These are phyloP conservation scores for Cheilosia soror DNA, from an alignment of 2,888 invertebrate genomes.

Conservation along the genomic window DNA sequence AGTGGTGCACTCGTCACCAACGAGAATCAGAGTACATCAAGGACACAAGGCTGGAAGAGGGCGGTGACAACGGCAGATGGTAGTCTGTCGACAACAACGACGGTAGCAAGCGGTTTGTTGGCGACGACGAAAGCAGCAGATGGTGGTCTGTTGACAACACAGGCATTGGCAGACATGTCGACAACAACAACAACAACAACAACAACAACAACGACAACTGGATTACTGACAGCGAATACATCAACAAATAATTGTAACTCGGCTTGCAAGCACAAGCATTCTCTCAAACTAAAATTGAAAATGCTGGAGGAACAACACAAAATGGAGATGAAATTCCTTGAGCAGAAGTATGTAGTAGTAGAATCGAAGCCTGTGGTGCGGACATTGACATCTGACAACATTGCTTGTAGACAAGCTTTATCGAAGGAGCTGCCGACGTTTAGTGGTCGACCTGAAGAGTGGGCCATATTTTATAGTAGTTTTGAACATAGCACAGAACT, in stretches of 20 bases:
- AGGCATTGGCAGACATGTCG: neutral
- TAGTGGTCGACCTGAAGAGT: neutral
- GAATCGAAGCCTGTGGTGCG: neutral
- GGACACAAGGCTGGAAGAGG: neutral
- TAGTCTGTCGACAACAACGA: neutral
- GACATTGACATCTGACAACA: neutral
- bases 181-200: neutral
- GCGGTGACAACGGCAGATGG: neutral
- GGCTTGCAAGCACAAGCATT: neutral
- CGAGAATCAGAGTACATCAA: neutral
- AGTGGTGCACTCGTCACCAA: neutral
- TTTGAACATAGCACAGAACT: neutral
- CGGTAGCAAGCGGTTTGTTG: neutral
- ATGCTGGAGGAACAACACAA: neutral
- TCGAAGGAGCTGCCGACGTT: slow-evolving; percentile 6
- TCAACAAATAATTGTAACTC: neutral
- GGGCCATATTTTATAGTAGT: slow-evolving; percentile 3
- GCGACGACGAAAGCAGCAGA: neutral
- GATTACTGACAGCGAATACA: neutral
- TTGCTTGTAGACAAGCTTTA: too few relatives aligned
- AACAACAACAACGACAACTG: too few relatives aligned
- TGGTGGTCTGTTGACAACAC: neutral
- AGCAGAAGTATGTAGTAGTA: neutral
- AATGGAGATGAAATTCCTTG: neutral
- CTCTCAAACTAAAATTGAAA: neutral